Conservation (phyloP, 2,888 invertebrate genomes). For the Selenia dentaria region DNA sequence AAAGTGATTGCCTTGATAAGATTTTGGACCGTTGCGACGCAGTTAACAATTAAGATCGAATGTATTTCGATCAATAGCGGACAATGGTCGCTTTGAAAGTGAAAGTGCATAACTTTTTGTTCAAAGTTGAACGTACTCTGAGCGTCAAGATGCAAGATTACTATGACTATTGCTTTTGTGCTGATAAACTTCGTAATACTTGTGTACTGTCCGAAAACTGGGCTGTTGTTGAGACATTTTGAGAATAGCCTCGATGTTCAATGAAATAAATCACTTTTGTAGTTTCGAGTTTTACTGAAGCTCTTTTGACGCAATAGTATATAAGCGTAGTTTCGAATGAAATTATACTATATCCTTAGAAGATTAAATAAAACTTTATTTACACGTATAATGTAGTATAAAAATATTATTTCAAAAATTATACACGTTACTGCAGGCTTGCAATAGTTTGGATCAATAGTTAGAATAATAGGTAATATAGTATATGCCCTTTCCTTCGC, state of each 20-base stretch:
- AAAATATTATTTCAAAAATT: slow-evolving; percentile 4
- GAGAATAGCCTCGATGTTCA: slow-evolving; percentile 50
- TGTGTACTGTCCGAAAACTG: slow-evolving; percentile 37
- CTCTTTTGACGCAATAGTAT: not conserved
- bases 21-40: slow-evolving; percentile 2
- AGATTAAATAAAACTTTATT: not conserved
- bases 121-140: slow-evolving; percentile 56
- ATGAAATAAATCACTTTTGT: slow-evolving; percentile 36
- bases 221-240: slow-evolving; percentile 46
- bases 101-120: slow-evolving; percentile 56
- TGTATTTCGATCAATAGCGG: slow-evolving; percentile 19
- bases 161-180: slow-evolving; percentile 31
- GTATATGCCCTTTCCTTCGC: too few relatives aligned
- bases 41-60: slow-evolving; percentile 22
- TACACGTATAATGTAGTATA: not conserved
- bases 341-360: too few relatives aligned
- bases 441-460: too few relatives aligned
- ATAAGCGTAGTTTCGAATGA: not conserved
- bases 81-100: slow-evolving; percentile 54
- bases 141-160: slow-evolving; percentile 45
- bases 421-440: not conserved
- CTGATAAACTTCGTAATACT: slow-evolving; percentile 41
- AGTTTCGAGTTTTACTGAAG: not conserved
- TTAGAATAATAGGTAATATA: too few relatives aligned
- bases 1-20: not conserved